These are phyloP conservation scores for Plebejus melissa DNA, from an alignment of 2,888 invertebrate genomes.

Conservation along the genomic window DNA sequence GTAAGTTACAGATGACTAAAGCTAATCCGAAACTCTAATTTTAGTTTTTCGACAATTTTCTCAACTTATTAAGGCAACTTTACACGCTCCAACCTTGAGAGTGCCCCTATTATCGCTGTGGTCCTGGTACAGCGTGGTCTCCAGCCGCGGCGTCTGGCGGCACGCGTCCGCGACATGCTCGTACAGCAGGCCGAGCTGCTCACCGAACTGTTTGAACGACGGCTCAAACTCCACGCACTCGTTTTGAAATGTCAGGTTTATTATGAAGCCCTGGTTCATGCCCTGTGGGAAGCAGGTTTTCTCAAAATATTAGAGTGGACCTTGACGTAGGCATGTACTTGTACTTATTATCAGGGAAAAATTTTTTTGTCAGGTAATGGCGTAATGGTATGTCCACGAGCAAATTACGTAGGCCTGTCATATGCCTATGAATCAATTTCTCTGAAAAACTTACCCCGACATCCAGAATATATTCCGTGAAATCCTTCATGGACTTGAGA, in stretches of 20 bases:
- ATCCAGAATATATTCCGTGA: slow-evolving; percentile 86
- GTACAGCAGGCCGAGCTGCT: slow-evolving; percentile 83
- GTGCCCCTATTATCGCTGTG: slow-evolving; percentile 58
- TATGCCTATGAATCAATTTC: too few relatives aligned
- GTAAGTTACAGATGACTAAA: too few relatives aligned
- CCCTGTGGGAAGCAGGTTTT: slow-evolving; percentile 61
- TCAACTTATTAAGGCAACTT: too few relatives aligned
- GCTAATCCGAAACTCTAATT: too few relatives aligned
- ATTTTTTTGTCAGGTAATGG: too few relatives aligned
- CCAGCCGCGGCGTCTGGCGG: slow-evolving; percentile 85
- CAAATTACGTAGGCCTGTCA: background rate
- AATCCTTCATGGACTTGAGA: slow-evolving; percentile 88
- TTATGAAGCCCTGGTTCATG: slow-evolving; percentile 83
- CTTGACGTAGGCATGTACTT: too few relatives aligned
- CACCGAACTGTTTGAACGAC: slow-evolving; percentile 85
- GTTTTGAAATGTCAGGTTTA: slow-evolving; percentile 79
- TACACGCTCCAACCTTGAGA: slow-evolving; percentile 4
- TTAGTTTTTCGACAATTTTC: too few relatives aligned
- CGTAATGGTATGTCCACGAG: too few relatives aligned
- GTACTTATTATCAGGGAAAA: too few relatives aligned
- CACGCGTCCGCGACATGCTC: slow-evolving; percentile 88
- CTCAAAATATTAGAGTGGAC: too few relatives aligned
- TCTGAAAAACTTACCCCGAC: slow-evolving; percentile 79
- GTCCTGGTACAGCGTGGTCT: slow-evolving; percentile 87
- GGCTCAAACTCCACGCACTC: slow-evolving; percentile 86